A percentile compares a stretch with the other conserved stretches of the same genome.
phyloP scores from a whole-genome alignment of 35 echinoderm and acorn worm genomes.

The Apostichopus parvimensis region DNA sequence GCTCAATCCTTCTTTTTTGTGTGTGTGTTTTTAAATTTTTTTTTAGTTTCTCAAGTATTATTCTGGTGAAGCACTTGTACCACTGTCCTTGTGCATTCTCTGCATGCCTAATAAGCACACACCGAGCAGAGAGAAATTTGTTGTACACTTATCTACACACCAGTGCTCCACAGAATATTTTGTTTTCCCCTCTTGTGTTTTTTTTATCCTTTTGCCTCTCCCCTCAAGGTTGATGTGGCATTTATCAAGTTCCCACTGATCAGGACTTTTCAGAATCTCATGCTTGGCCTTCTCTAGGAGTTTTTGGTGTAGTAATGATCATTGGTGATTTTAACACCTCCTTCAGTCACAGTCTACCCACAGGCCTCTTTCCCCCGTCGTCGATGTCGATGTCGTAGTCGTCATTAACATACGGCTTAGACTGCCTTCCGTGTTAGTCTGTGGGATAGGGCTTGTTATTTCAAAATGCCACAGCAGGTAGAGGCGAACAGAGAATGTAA shows the following conservation, averaged over 20 bases:
- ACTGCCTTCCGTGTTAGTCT: constrained; percentile 7
- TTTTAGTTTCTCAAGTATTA: background rate
- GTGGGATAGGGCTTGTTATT: constrained; percentile 53
- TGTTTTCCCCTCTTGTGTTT: background rate
- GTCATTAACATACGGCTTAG: constrained; percentile 49
- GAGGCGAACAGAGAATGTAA: constrained; percentile 47
- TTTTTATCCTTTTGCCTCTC: background rate
- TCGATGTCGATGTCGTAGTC: background rate
- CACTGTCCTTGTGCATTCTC: constrained; percentile 23
- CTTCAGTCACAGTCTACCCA: constrained; percentile 8
- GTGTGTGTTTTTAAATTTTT: background rate
- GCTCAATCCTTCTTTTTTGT: too few species aligned
- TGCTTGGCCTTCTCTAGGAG: constrained; percentile 14
- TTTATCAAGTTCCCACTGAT: constrained; percentile 51
- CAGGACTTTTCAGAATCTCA: constrained; percentile 46
- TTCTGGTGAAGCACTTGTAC: constrained; percentile 8
- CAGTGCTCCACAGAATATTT: constrained; percentile 11
- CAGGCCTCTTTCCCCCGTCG: background rate
- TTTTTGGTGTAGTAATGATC: constrained; percentile 31
- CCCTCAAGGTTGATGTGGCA: constrained; percentile 52
- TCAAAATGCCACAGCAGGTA: constrained; percentile 48
- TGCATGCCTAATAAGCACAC: constrained; percentile 21
- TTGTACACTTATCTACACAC: constrained; percentile 45
- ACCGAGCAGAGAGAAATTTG: constrained; percentile 18
- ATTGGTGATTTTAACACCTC: constrained; percentile 53